Conservation (phyloP, 2,888 invertebrate species). For the Oxyscelio sp. region DNA sequence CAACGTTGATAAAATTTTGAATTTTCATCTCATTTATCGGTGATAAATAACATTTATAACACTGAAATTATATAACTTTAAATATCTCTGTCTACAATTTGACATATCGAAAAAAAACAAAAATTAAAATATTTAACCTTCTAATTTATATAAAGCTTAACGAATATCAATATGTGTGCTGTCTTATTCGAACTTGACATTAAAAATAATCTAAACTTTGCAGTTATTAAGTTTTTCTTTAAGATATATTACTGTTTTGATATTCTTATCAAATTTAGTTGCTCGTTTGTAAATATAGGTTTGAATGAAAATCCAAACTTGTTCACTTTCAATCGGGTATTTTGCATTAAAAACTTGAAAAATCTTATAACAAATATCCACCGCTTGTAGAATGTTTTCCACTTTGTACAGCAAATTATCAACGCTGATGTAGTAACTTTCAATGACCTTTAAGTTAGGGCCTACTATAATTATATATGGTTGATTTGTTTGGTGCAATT, state of each 20-base stretch:
- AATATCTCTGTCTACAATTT: no score
- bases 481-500: not conserved
- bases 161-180: no score
- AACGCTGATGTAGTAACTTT: not conserved
- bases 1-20: no score
- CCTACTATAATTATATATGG: slow-evolving; percentile 14
- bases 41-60: no score
- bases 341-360: not conserved
- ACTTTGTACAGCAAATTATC: not conserved
- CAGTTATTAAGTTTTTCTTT: slow-evolving; percentile 12
- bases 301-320: slow-evolving; percentile 41
- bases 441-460: not conserved
- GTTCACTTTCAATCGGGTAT: slow-evolving; percentile 29
- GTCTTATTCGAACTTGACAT: no score
- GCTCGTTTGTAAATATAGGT: slow-evolving; percentile 16
- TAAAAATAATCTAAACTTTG: no score
- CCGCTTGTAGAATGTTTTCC: not conserved
- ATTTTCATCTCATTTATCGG: no score
- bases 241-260: slow-evolving; percentile 11
- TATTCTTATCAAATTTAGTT: slow-evolving; percentile 22
- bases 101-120: no score
- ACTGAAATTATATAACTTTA: no score
- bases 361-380: not conserved
- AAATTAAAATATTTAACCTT: no score
- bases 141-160: no score